Conservation (phyloP, 2,888 invertebrate species). For the Craniophora ligustri region DNA sequence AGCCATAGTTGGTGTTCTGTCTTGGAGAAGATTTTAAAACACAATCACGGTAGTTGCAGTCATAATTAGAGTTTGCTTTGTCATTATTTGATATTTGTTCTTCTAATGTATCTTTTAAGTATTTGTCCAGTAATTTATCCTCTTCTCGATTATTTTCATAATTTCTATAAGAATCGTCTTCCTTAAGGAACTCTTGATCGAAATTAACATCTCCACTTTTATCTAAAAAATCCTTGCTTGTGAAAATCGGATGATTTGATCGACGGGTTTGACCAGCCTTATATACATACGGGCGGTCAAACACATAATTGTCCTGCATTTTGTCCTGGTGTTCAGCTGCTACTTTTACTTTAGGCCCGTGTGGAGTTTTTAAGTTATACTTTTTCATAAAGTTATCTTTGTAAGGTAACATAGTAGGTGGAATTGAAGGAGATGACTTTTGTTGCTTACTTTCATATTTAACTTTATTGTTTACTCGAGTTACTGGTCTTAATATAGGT, state of each 20-base stretch:
- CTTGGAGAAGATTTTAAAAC: constrained; percentile 13
- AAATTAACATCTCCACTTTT: constrained; percentile 12
- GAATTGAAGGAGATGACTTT: not conserved
- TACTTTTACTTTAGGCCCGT: constrained; percentile 9
- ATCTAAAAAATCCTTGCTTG: constrained; percentile 11
- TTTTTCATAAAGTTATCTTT: constrained; percentile 14
- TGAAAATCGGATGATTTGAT: constrained; percentile 2
- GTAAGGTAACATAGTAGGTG: constrained; percentile 6
- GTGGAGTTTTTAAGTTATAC: constrained; percentile 20
- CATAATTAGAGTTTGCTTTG: constrained; percentile 17
- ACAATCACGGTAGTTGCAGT: constrained; percentile 54
- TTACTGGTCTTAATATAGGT: constrained; percentile 43
- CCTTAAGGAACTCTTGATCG: constrained; percentile 18
- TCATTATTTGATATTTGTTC: constrained; percentile 29
- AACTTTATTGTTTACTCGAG: constrained; percentile 7
- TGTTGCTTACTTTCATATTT: constrained; percentile 11
- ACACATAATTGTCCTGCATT: constrained; percentile 24
- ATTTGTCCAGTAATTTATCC: constrained; percentile 46
- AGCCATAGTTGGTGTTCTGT: not conserved
- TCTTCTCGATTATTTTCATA: constrained; percentile 34
- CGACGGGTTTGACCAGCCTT: no score
- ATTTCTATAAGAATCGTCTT: constrained; percentile 10
- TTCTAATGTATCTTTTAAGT: constrained; percentile 45
- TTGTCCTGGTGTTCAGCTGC: constrained; percentile 3
- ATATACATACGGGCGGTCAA: constrained; percentile 21